A percentile compares a stretch with the other conserved stretches of the same genome.
These are phyloP conservation scores for Poeciliopsis occidentalis DNA, from an alignment of 2,113 vertebrate species.

Conservation along the genomic window DNA sequence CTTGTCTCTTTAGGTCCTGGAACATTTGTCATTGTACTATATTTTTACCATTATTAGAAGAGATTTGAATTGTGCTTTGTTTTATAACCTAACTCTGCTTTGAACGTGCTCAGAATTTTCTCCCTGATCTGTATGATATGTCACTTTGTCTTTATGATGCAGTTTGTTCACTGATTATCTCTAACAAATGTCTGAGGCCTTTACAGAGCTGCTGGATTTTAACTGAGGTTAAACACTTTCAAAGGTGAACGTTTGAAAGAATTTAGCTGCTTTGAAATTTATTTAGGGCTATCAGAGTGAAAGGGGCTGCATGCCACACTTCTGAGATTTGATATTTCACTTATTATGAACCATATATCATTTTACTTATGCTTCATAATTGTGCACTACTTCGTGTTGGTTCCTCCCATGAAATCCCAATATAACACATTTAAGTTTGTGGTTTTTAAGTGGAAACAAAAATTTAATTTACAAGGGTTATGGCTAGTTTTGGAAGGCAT, in stretches of 20 bases:
- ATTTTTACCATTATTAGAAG: too few relatives aligned
- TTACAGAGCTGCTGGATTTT: neutral
- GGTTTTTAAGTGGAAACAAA: neutral
- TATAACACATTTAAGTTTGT: neutral
- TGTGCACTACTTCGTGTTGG: neutral
- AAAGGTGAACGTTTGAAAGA: neutral
- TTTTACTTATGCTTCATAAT: neutral
- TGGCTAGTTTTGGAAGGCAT: neutral
- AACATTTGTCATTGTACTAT: too few relatives aligned
- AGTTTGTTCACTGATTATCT: too few relatives aligned
- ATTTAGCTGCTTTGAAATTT: neutral
- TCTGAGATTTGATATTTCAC: neutral
- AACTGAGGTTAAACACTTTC: neutral
- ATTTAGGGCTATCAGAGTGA: neutral
- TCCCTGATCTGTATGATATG: too few relatives aligned
- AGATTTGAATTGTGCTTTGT: too few relatives aligned
- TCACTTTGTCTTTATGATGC: too few relatives aligned
- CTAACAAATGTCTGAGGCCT: neutral
- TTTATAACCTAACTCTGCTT: too few relatives aligned
- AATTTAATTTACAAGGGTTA: neutral
- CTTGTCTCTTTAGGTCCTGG: too few relatives aligned
- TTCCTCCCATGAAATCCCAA: neutral
- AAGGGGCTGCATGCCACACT: neutral
- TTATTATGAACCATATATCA: neutral
- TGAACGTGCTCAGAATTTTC: too few relatives aligned